Base-by-base conservation (phyloP, 2,113 vertebrate genomes). In the Hemibagrus wyckioides region DNA sequence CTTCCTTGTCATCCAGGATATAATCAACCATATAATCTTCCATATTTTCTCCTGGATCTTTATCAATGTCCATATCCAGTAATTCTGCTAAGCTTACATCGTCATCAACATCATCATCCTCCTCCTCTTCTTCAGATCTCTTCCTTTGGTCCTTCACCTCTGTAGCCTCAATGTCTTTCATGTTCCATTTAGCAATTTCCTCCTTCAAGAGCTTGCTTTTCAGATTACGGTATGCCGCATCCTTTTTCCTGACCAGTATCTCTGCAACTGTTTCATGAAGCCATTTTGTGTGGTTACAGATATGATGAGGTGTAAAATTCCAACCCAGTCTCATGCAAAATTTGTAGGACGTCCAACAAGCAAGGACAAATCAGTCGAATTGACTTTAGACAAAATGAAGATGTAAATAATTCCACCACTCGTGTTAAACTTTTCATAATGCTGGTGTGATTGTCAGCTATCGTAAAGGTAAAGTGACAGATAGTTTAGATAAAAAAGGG, bases 221-320 rank as follows among this genome's bases (percentile, higher is more conserved):
- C 71, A 83, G 52, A n/a, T 57, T 57, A 28, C 48, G 63, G 65
- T 79, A 76, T 83, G 85, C 80, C 81, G 84, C 90, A 33, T 92
- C 92, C 61, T 90, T 89, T 92, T 92, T 90, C 67, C 86, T 92
- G 0, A 56, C 82, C 84, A 90, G 86, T 19, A 92, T 90, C 89
- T 95, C 94, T 95, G 95, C 67, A 95, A 95, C 93, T 95, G 91
- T 86, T 92, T 90, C 73, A 93, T 84, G 87, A 92, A 92, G 85
- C 77, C 67, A 83, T 83, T 83, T 84, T 92, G 73, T 76, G 79
- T n/a, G 88, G 59, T 87, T 88, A 91, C 79, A 54, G 52, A 76
- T 14, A 52, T 50, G 33, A 73, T 80, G 48, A 83, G 73, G 2
- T 85, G 28, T 52, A 87, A 67, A 67, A n/a, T 50, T 56, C 50